Conservation (phyloP, 2,888 invertebrate species). For the Stenotaenia linearis region DNA sequence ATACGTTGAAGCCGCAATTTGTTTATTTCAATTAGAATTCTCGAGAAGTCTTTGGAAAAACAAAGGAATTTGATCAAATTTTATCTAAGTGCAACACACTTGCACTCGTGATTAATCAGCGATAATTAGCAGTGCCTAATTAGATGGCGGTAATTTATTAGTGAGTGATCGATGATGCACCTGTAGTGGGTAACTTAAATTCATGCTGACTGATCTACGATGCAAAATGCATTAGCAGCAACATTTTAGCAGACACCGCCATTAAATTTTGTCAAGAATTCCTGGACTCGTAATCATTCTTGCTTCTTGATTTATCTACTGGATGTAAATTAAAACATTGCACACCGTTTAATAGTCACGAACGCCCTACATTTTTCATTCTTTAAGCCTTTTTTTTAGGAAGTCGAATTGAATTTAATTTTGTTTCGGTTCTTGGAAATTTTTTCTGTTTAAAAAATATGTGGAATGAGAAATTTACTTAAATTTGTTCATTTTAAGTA, state of each 20-base stretch:
- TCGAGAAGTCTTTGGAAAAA: not conserved
- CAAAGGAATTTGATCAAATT: not conserved
- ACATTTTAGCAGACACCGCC: not conserved
- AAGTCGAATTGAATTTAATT: no score
- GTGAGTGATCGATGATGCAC: constrained; percentile 11
- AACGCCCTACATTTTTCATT: not conserved
- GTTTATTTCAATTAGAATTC: not conserved
- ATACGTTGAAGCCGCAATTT: not conserved
- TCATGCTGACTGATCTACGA: constrained; percentile 3
- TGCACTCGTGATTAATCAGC: not conserved
- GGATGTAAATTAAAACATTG: not conserved
- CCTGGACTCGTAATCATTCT: not conserved
- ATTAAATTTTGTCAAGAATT: constrained; percentile 6
- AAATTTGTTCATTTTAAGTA: no score
- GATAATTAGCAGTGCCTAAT: not conserved
- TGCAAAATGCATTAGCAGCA: constrained; percentile 7
- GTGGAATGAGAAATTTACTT: no score
- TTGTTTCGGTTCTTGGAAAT: no score
- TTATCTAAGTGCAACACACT: not conserved
- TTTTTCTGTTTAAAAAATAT: no score
- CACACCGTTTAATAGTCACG: not conserved
- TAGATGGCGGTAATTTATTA: not conserved
- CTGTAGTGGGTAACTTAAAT: not conserved
- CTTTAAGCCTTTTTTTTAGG: not conserved
- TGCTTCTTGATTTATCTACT: not conserved